These are phyloP conservation scores for Apteryx owenii DNA, from an alignment of 2,113 vertebrate genomes.

Conservation along the genomic window DNA sequence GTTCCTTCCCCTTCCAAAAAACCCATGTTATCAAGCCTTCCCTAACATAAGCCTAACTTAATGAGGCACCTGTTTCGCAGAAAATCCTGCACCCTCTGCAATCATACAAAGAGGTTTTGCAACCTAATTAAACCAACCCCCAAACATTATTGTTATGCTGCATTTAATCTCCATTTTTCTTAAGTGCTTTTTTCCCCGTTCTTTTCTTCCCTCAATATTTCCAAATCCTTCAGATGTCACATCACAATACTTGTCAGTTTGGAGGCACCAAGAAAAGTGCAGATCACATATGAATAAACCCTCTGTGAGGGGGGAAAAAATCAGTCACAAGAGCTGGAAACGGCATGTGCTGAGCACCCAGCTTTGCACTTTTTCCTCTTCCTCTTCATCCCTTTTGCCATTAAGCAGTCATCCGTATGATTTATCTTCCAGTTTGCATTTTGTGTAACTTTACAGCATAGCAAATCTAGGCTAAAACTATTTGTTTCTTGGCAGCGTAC, in stretches of 20 bases:
- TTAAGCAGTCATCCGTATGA: not conserved
- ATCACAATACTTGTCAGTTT: not conserved
- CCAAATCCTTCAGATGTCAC: not conserved
- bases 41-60: slow-evolving; percentile 25
- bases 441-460: not conserved
- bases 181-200: fast-evolving
- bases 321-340: not conserved
- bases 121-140: not conserved
- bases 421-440: not conserved
- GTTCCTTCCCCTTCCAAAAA: not conserved
- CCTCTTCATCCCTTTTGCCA: not conserved
- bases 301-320: not conserved
- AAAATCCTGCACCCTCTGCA: not conserved
- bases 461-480: slow-evolving; percentile 14
- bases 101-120: not conserved
- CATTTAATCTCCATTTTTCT: not conserved
- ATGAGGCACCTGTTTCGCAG: slow-evolving; percentile 38
- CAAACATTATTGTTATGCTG: not conserved
- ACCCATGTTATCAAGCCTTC: not conserved
- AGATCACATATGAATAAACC: not conserved
- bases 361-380: not conserved
- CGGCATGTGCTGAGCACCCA: not conserved
- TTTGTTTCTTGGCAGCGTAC: not conserved
- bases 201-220: not conserved
- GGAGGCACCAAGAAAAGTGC: not conserved